Percentiles rank a stretch among this genome's conserved stretches.
Conservation (phyloP, 2,888 invertebrate species). For the Andrena chrysosceles region DNA sequence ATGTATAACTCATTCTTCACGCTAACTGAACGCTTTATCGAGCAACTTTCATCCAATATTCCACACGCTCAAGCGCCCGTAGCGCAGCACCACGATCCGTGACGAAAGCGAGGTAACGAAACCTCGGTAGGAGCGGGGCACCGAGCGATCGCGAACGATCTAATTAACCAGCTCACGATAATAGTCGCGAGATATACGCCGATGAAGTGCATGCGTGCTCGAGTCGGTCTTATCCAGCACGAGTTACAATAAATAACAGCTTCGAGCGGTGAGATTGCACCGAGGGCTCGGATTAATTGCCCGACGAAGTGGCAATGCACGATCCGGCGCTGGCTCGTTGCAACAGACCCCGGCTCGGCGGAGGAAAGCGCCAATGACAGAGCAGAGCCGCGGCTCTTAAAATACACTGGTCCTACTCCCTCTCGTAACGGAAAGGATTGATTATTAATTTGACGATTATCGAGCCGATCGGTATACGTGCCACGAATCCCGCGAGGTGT, state of each 20-base stretch:
- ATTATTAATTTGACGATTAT: conserved; percentile 53
- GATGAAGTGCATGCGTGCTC: conserved; percentile 42
- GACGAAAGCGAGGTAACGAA: conserved; percentile 46
- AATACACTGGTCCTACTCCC: conserved; percentile 8
- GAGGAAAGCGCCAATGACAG: conserved; percentile 44
- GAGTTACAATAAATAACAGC: conserved; percentile 57
- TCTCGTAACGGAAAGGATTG: conserved; percentile 10
- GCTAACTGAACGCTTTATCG: neutral
- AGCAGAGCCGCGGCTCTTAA: conserved; percentile 21
- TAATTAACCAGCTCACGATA: conserved; percentile 53
- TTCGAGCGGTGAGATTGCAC: conserved; percentile 41
- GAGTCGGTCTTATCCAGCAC: conserved; percentile 32
- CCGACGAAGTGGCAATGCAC: conserved; percentile 54
- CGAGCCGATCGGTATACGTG: conserved; percentile 28
- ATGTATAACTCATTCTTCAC: neutral
- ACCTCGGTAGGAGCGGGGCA: conserved; percentile 18
- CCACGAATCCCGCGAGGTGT: conserved; percentile 32
- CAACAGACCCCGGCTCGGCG: conserved; percentile 14
- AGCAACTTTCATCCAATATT: conserved; percentile 13
- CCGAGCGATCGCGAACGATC: conserved; percentile 40
- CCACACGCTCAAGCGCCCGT: conserved; percentile 15
- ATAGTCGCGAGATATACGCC: conserved; percentile 48
- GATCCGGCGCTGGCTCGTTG: conserved; percentile 22
- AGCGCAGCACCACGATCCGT: conserved; percentile 28
- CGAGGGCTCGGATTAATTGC: conserved; percentile 57